These are phyloP conservation scores for Ptychochromis oligacanthus DNA, from an alignment of 2,113 vertebrate species.

Conservation along the genomic window DNA sequence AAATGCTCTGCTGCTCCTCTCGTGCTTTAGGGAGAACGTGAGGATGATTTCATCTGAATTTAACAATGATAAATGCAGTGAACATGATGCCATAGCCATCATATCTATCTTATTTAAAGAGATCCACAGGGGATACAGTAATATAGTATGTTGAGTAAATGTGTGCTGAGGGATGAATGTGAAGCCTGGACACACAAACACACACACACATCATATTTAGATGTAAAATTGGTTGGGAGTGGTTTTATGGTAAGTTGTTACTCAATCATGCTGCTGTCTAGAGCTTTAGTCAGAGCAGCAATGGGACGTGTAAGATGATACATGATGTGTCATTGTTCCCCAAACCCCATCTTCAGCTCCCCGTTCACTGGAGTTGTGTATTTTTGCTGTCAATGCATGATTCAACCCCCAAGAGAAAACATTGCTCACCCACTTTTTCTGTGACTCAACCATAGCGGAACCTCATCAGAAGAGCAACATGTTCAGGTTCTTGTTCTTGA, in stretches of 20 bases:
- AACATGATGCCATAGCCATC: conserved; percentile 42
- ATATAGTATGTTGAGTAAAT: conserved; percentile 52
- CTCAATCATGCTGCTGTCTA: conserved; percentile 69
- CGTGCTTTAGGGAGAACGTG: conserved; percentile 41
- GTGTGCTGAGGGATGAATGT: conserved; percentile 50
- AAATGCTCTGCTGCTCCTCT: conserved; percentile 41
- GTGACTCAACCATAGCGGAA: conserved; percentile 43
- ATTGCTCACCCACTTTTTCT: conserved; percentile 60
- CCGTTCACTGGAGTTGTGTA: conserved; percentile 34
- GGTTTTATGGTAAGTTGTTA: conserved; percentile 76
- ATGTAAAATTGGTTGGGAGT: conserved; percentile 67
- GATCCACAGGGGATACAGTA: conserved; percentile 55
- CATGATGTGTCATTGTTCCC: conserved; percentile 78
- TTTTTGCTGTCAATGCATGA: conserved; percentile 68
- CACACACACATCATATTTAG: conserved; percentile 39
- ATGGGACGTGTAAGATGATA: conserved; percentile 70
- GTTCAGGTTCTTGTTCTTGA: conserved; percentile 32
- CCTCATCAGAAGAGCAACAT: conserved; percentile 2
- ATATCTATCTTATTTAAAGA: conserved; percentile 67
- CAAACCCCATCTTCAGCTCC: conserved; percentile 52
- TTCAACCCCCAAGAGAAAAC: conserved; percentile 64
- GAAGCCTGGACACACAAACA: conserved; percentile 34
- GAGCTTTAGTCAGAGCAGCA: conserved; percentile 62
- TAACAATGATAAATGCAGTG: conserved; percentile 68
- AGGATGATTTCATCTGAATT: conserved; percentile 68